phyloP scores from a whole-genome alignment of 2,888 invertebrate genomes.

The Scaptomyza reducta region DNA sequence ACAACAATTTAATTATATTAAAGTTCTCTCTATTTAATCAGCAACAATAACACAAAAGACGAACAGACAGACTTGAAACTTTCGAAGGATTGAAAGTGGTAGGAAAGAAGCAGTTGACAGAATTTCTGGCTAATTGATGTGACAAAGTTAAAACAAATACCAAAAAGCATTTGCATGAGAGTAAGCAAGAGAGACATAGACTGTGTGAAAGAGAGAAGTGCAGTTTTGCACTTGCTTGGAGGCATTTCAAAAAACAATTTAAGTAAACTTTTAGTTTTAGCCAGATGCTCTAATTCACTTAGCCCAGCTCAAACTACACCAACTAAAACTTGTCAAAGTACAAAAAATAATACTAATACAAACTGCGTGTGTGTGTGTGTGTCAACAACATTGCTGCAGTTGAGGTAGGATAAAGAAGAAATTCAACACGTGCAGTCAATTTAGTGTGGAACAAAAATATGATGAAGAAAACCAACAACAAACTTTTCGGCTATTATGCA shows the following conservation, averaged over 20 bases:
- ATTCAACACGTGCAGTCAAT: slow-evolving; percentile 52
- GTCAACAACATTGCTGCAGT: slow-evolving; percentile 56
- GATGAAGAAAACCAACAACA: slow-evolving; percentile 26
- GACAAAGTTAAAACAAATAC: slow-evolving; percentile 49
- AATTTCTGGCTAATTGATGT: slow-evolving; percentile 51
- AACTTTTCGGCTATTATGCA: slow-evolving; percentile 64
- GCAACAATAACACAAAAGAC: slow-evolving; percentile 40
- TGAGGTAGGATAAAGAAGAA: neutral
- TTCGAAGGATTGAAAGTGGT: neutral
- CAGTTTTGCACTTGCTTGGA: neutral
- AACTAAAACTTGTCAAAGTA: slow-evolving; percentile 56
- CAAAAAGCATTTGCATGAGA: slow-evolving; percentile 17
- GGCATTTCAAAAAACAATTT: slow-evolving; percentile 51
- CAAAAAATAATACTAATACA: slow-evolving; percentile 37
- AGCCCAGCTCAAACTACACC: slow-evolving; percentile 18
- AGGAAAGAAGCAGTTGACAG: neutral
- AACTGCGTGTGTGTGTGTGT: slow-evolving; percentile 29
- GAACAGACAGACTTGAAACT: neutral
- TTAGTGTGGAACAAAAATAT: slow-evolving; percentile 41
- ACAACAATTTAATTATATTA: slow-evolving; percentile 46
- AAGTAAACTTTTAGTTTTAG: slow-evolving; percentile 52
- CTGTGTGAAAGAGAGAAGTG: neutral
- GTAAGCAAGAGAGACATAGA: neutral
- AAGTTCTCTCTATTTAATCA: slow-evolving; percentile 43
- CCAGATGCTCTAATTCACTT: slow-evolving; percentile 65